phyloP scores from a whole-genome alignment of 1,140 invertebrate genomes.

The Polyergus mexicanus region DNA sequence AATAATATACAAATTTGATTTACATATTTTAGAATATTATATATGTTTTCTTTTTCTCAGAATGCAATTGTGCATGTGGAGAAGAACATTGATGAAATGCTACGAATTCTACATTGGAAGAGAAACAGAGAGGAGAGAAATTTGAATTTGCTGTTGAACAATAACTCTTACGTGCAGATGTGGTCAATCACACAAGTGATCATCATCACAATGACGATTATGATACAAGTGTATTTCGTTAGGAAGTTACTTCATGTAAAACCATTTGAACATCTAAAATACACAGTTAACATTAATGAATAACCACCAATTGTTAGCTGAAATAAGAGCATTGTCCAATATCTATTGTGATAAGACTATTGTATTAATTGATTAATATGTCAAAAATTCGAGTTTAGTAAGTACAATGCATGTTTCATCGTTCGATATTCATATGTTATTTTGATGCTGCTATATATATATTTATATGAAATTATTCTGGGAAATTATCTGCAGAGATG shows the following conservation, averaged over 20 bases:
- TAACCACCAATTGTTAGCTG: not conserved
- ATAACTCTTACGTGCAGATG: conserved; percentile 94
- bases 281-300: conserved; percentile 85
- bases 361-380: not conserved
- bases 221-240: conserved; percentile 95
- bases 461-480: conserved; percentile 7
- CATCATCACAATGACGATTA: conserved; percentile 92
- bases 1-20: not conserved
- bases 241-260: conserved; percentile 95
- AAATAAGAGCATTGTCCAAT: not conserved
- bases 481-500: not conserved
- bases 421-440: not conserved
- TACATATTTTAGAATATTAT: not conserved
- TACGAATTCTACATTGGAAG: conserved; percentile 93
- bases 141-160: conserved; percentile 93
- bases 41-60: conserved; percentile 87
- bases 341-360: conserved; percentile 10
- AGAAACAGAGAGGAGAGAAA: conserved; percentile 93
- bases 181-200: conserved; percentile 95
- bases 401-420: not conserved
- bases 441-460: conserved; percentile 4
- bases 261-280: conserved; percentile 88
- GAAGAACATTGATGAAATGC: conserved; percentile 94
- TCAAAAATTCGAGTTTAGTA: not conserved
- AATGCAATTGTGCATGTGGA: conserved; percentile 92